Evolutionary conservation across 1,140 invertebrate species (phyloP), one percentile per base, ranked within the genome.

Genomic region (Pentalonia nigronervosa): DNA sequence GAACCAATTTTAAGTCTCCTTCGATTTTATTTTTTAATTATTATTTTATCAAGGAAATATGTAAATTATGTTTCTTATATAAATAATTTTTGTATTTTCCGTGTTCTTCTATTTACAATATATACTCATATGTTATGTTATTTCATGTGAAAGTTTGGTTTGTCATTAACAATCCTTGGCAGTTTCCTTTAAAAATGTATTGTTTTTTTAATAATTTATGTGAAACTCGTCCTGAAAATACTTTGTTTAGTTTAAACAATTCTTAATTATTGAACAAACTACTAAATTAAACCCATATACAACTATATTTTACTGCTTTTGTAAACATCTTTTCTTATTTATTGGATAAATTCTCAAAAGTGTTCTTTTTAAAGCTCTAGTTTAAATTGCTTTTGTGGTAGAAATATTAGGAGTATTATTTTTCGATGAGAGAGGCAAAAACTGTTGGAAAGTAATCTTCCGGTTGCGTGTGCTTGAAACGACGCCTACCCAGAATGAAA

Each of bases 381-480:
- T n/a, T n/a, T 86, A 47, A 45, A 86, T n/a, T 86, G 23, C 17
- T 47, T 30, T 11, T 48, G 84, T 41, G 84, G 45, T 86, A 86
- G 25, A 86, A 17, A 86, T 47, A 45, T 4, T 41, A 17, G 14
- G 84, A 84, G 84, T 86, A 47, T 86, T 86, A 86, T n/a, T 86
- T 86, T 86, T 86, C n/a, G 8, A 25, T 2, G 7, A n/a, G 47
- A 89, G n/a, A 41, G 56, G 60, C 90, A 47, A 91, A 76, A 91
- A 91, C 67, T 11, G 41, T 83, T 30, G 23, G 25, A 93, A 93
- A 93, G 91, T 93, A 93, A 93, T 93, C 91, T 93, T 93, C 91
- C 91, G 91, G 91, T 93, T 67, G 91, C 76, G 36, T 84, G 81
- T 93, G 36, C 56, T 60, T 14, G 89, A 90, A 90, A 92, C 20